Percentiles rank a stretch among this genome's conserved stretches.
Conservation (phyloP, 2,113 vertebrate genomes). For the Orycteropus afer region DNA sequence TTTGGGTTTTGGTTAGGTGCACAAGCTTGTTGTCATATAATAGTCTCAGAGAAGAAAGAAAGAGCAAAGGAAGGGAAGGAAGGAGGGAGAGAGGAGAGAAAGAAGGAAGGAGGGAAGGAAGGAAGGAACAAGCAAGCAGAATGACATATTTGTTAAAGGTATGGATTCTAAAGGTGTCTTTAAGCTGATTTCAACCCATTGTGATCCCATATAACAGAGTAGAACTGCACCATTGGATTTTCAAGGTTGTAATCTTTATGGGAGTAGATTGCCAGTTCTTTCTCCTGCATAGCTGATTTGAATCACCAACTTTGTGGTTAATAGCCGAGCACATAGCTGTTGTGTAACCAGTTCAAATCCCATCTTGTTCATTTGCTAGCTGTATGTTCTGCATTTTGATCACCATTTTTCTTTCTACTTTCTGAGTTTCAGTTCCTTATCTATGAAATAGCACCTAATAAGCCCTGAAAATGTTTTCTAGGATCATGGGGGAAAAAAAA, state of each 20-base stretch:
- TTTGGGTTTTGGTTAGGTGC: neutral
- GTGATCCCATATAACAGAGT: no score
- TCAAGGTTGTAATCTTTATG: no score
- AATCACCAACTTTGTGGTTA: no score
- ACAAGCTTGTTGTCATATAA: neutral
- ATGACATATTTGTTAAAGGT: neutral
- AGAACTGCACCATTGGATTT: no score
- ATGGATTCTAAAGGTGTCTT: neutral
- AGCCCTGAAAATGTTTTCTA: neutral
- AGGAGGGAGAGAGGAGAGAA: neutral
- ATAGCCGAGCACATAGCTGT: no score
- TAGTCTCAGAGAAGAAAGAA: constrained; percentile 21
- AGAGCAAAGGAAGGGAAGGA: constrained; percentile 31
- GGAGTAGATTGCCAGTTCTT: no score
- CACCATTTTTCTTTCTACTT: neutral
- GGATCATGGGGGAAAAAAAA: neutral
- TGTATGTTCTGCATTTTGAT: neutral
- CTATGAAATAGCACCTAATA: neutral
- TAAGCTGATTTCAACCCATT: neutral
- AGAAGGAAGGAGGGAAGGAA: neutral
- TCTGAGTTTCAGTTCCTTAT: neutral
- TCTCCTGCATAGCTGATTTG: no score
- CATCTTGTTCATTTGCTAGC: neutral
- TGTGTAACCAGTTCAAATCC: neutral
- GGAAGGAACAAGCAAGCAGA: neutral